phyloP scores from a whole-genome alignment of 2,797 vertebrate species.

The Enoplosus armatus region DNA sequence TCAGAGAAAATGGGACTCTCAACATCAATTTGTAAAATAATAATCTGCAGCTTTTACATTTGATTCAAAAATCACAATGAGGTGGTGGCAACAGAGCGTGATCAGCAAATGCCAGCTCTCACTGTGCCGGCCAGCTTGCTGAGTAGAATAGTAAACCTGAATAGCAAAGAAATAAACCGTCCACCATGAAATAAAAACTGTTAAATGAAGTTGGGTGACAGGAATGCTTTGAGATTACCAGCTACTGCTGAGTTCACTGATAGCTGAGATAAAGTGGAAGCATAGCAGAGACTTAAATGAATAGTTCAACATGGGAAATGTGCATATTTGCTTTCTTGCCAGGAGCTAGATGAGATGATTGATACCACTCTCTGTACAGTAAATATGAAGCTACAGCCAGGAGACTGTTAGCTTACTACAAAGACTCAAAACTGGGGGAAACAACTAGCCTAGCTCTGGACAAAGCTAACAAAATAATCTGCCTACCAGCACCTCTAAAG shows the following conservation, averaged over 20 bases:
- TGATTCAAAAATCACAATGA: slow-evolving; percentile 36
- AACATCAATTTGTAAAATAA: slow-evolving; percentile 39
- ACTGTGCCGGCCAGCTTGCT: slow-evolving; percentile 8
- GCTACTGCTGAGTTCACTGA: background rate
- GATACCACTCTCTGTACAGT: background rate
- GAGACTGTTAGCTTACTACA: slow-evolving; percentile 9
- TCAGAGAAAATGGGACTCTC: slow-evolving; percentile 26
- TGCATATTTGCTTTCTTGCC: background rate
- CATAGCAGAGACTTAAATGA: background rate
- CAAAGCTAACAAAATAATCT: background rate
- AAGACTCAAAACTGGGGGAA: background rate
- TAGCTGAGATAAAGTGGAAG: background rate
- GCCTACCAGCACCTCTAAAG: background rate
- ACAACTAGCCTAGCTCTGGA: background rate
- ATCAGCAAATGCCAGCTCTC: slow-evolving; percentile 38
- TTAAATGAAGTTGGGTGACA: background rate
- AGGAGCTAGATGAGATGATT: background rate
- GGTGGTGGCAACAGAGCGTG: slow-evolving; percentile 19
- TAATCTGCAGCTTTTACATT: slow-evolving; percentile 35
- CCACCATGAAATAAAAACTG: background rate
- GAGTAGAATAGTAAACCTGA: slow-evolving; percentile 28
- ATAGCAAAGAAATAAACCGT: slow-evolving; percentile 21
- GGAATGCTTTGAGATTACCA: background rate
- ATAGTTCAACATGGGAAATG: background rate
- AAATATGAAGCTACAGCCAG: slow-evolving; percentile 3